phyloP scores from a whole-genome alignment of 2,888 invertebrate genomes.

The Diarsia mendica region DNA sequence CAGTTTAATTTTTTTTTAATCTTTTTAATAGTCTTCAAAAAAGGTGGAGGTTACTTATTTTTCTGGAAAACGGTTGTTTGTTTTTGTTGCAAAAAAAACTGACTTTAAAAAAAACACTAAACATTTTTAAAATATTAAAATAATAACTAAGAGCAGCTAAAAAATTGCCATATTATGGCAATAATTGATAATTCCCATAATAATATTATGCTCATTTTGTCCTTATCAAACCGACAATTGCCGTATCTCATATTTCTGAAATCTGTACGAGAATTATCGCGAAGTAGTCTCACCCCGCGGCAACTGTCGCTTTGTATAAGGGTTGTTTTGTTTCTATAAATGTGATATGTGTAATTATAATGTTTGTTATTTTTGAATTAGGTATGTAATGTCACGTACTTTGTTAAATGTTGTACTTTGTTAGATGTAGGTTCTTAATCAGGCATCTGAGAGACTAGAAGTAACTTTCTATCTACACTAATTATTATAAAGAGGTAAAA shows the following conservation, averaged over 20 bases:
- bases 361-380: constrained; percentile 51
- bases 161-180: not conserved
- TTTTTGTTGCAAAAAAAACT: too few species aligned
- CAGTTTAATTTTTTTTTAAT: too few species aligned
- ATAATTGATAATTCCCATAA: not conserved
- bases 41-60: too few species aligned
- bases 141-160: not conserved
- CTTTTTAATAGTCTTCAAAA: too few species aligned
- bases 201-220: not conserved
- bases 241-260: not conserved
- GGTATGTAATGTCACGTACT: not conserved
- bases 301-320: constrained; percentile 58
- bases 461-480: too few species aligned
- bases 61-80: too few species aligned
- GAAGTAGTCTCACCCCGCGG: constrained; percentile 40
- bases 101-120: too few species aligned
- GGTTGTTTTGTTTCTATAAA: constrained; percentile 58
- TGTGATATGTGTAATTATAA: constrained; percentile 55
- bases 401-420: not conserved
- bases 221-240: not conserved
- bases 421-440: too few species aligned
- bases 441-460: too few species aligned
- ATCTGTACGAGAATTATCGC: constrained; percentile 52
- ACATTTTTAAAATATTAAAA: too few species aligned
- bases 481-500: too few species aligned